Base-by-base conservation (phyloP, 2,888 invertebrate species). In the Graphium colonna region DNA sequence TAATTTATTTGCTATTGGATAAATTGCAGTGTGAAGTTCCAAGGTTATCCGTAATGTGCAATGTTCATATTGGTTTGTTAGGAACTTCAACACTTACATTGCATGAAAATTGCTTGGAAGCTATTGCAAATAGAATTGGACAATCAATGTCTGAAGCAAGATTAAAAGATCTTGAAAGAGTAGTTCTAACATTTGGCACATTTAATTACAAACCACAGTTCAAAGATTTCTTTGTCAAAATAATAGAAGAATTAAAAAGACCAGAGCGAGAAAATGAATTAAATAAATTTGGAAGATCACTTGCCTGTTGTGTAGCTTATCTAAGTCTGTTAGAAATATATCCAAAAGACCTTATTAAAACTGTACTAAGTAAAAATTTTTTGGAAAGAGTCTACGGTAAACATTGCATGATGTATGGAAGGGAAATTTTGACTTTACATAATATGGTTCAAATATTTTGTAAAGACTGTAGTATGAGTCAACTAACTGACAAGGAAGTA, bases 111-210 rank as follows among this genome's bases (percentile, higher is more conserved):
- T 84, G 84, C 61, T 71, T 89, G 53, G 64, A 66, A 42, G 65
- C 64, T 56, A 90, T 94, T 45, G 79, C 93, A 0, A 65, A 91
- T 42, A 88, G 87, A 56, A 86, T 93, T 15, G 71, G 83, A 7
- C 63, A 74, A 1, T 77, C 91, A 21, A 69, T 94, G 0, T 58
- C 82, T 1, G 46, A 69, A 2, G 74, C 91, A 0, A 90, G 95
- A 57, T 44, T 95, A 0, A 96, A 96, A 78, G 96, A 96, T 69
- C 79, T 96, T 26, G 96, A 96, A 77, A 90, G 95, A 62, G 76
- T 95, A 7, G 77, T 92, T 1, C 86, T 94, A 56, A 89, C 91
- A 0, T 90, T 92, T 67, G 91, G 91, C 1, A 90, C 92, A 68
- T 94, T 93, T 60, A 91, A 93, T 71, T 90, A 87, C 51, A 75